phyloP scores from a whole-genome alignment of 1,140 invertebrate genomes.

The Drosophila ananassae region DNA sequence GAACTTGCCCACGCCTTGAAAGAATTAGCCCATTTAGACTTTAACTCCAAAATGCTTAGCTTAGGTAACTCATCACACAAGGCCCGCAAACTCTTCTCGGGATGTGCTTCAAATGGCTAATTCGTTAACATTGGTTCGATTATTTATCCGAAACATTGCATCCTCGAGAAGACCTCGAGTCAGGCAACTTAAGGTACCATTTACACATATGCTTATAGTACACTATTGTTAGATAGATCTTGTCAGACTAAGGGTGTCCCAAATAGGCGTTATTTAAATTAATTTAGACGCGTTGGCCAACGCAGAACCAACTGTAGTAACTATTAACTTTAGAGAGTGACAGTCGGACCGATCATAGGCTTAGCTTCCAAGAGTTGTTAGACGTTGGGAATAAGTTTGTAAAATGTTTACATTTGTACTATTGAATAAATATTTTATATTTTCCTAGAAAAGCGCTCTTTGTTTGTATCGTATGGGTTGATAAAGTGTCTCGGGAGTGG shows the following conservation, averaged over 20 bases:
- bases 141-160: conserved; percentile 27
- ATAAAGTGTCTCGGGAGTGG: neutral
- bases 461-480: neutral
- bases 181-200: conserved; percentile 47
- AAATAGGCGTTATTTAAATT: conserved; percentile 57
- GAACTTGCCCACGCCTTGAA: conserved; percentile 27
- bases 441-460: conserved; percentile 59
- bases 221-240: conserved; percentile 30
- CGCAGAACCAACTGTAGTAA: conserved; percentile 34
- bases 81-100: neutral
- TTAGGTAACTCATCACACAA: neutral
- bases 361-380: conserved; percentile 27
- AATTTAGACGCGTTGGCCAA: conserved; percentile 30
- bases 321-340: conserved; percentile 36
- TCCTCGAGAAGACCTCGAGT: conserved; percentile 40
- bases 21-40: conserved; percentile 6
- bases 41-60: conserved; percentile 1
- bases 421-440: conserved; percentile 79
- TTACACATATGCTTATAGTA: conserved; percentile 24
- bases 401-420: conserved; percentile 71
- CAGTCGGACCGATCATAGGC: conserved; percentile 8
- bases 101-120: conserved; percentile 5
- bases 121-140: conserved; percentile 11
- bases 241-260: conserved; percentile 56
- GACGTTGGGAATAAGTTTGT: conserved; percentile 63